Evolutionary conservation across 1,140 invertebrate species (phyloP), one percentile per base, ranked within the genome.

Genomic region (Palaemon carinicauda): DNA sequence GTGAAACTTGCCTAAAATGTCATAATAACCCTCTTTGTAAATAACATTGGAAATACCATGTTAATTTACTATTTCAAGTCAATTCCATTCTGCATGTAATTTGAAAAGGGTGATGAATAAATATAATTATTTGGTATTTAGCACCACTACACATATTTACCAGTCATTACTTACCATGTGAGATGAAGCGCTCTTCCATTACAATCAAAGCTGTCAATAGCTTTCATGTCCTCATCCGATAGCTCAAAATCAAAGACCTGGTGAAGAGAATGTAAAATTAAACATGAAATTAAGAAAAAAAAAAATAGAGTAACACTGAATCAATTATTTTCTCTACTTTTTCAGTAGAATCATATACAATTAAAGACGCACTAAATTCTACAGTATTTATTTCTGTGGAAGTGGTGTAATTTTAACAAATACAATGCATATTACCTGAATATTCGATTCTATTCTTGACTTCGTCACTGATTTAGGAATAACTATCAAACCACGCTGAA

Each of bases 381-480:
- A 60, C 5, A 60, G 10, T n/a, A n/a, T n/a, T n/a, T 12, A 54
- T 12, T 19, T 12, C 10, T 12, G 52, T 54, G 19, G 10, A 54
- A 10, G 19, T 54, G 52, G 10, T 54, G 10, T 54, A 54, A 10
- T 54, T 54, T 73, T 21, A 10, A 73, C 69, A 73, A 3, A 19
- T 29, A 14, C 53, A 41, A 50, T 19, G 1, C n/a, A n/a, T n/a
- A 65, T 69, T 80, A 96, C 91, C 50, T 95, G 91, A 52, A 96
- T 94, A 90, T 97, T 97, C 87, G 95, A 93, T 12, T 92, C 92
- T 24, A 97, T 94, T 53, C 96, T 92, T 1, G 91, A 89, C 88
- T 94, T 93, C 82, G 94, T 95, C 1, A 94, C 93, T 1, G 95
- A 96, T 90, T 97, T 97, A 2, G 96, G 96, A 88, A 97, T 95